Base-by-base conservation (phyloP, 2,888 invertebrate genomes). In the Hirtodrosophila alboralis region DNA sequence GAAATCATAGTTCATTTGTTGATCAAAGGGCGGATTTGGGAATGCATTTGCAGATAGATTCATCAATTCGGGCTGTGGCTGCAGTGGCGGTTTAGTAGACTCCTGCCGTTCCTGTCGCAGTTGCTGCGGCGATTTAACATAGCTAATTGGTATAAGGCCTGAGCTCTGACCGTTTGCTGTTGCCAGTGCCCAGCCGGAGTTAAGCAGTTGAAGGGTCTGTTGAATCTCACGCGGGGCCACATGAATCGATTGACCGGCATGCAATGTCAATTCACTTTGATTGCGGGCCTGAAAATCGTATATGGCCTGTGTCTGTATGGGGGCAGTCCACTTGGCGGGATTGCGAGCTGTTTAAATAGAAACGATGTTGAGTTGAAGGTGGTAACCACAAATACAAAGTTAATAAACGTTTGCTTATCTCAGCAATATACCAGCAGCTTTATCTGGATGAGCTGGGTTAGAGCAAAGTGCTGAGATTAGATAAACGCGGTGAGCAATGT, bases 151-250 rank as follows among this genome's bases (percentile, higher is more conserved):
- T 4, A 95, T 92, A 1, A 94, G 88, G 0, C 95, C 95, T 0
- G 93, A 91, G 12, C 89, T 91, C 38, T 92, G 92, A 33, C 93
- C 92, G 88, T 93, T 93, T 0, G 92, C 87, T 0, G 92, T 89
- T 0, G 93, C 95, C 89, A 94, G 91, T 0, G 94, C 92, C 95
- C 95, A 95, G 2, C 95, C 95, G 0, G 93, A 92, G 87, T 93
- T 93, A 86, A 93, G 92, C 2, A 94, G 89, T 8, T 92, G 76
- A 70, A 92, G 90, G 34, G 92, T 92, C 76, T 93, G 92, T 90
- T 98, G 98, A 16, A 96, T 91, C 69, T 95, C 94, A 87, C 94
- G 93, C 0, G 98, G 98, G 0, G 98, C 98, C 7, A 98, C 91
- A 52, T 93, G 92, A 4, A 98, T 90, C 27, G 93, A 92, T 84